Evolutionary conservation across 2,113 vertebrate species (phyloP).

Genomic region (Stigmatopora argus): DNA sequence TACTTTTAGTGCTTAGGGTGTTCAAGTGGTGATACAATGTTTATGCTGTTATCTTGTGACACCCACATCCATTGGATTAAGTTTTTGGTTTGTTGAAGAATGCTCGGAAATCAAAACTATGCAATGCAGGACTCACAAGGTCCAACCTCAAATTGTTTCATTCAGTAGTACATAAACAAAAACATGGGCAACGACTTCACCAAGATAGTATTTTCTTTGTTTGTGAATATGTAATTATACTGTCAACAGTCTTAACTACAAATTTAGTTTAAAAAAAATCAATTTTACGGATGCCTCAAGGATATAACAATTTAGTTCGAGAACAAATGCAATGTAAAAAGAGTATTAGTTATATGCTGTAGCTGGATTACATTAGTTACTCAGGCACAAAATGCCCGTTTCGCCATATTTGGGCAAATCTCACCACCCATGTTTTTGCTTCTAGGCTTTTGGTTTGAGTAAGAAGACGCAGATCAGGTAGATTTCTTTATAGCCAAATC

Average conservation of each 20-base stretch:
- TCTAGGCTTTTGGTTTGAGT: constrained; percentile 46
- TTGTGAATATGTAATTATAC: not conserved
- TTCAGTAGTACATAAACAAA: not conserved
- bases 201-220: not conserved
- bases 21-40: not conserved
- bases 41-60: not conserved
- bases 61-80: not conserved
- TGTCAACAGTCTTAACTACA: not conserved
- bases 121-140: not conserved
- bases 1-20: not conserved
- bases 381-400: constrained; percentile 27
- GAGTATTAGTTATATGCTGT: not conserved
- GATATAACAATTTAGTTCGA: not conserved
- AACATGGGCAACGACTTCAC: not conserved
- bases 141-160: not conserved
- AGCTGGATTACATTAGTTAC: not conserved
- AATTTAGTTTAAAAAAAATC: not conserved
- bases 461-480: constrained; percentile 31
- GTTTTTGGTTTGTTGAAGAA: not conserved
- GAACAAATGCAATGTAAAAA: not conserved
- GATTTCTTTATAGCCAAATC: constrained; percentile 41
- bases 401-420: constrained; percentile 23
- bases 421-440: not conserved
- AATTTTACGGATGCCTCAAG: not conserved
- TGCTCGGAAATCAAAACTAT: not conserved